phyloP scores from a whole-genome alignment of 2,797 vertebrate species.

The Gymnothorax reevesii region DNA sequence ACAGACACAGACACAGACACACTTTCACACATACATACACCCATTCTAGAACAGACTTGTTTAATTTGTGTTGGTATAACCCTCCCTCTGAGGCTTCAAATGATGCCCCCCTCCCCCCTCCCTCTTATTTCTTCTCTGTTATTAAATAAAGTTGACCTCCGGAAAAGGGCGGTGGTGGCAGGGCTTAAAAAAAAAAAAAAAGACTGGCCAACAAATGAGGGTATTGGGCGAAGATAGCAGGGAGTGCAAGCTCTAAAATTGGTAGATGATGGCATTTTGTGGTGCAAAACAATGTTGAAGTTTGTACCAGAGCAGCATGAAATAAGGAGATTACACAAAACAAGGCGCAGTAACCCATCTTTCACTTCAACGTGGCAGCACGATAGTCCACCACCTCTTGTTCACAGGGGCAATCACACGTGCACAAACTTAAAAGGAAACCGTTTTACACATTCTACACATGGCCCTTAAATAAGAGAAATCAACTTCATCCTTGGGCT shows the following conservation, averaged over 20 bases:
- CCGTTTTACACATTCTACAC: neutral
- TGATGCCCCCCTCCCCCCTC: no score
- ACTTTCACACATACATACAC: no score
- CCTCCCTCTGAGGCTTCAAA: no score
- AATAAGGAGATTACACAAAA: neutral
- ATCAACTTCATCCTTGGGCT: neutral
- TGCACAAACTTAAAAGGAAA: neutral
- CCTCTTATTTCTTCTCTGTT: no score
- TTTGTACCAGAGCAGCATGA: neutral
- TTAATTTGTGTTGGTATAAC: no score
- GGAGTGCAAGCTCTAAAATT: neutral
- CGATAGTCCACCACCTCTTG: neutral
- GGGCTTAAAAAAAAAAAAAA: no score
- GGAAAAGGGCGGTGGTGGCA: no score
- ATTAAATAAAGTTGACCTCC: no score
- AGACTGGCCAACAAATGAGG: neutral
- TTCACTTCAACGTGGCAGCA: neutral
- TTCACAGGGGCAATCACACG: neutral
- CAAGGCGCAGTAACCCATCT: neutral
- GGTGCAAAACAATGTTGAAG: neutral
- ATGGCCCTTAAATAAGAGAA: neutral
- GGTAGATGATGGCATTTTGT: neutral
- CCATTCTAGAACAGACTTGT: no score
- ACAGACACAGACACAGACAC: no score
- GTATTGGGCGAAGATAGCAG: neutral